phyloP scores from a whole-genome alignment of 2,888 invertebrate genomes.

The Drosophila yooni region DNA sequence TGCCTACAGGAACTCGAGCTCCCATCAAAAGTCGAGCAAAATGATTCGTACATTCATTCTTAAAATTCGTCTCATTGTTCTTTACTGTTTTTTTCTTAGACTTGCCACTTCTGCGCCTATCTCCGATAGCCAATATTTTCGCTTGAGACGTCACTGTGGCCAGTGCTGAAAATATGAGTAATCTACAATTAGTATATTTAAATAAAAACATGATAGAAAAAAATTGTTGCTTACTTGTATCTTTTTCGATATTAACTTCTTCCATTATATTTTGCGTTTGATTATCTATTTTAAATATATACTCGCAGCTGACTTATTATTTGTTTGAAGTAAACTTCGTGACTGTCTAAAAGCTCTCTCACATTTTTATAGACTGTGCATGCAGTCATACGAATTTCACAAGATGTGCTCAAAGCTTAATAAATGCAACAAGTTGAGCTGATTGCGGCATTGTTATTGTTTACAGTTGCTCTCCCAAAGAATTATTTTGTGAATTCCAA shows the following conservation, averaged over 20 bases:
- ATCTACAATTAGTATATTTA: neutral
- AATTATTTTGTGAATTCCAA: neutral
- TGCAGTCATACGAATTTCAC: neutral
- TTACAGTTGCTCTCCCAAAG: neutral
- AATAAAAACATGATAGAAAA: neutral
- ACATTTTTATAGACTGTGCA: neutral
- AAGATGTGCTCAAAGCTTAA: neutral
- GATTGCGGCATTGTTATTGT: neutral
- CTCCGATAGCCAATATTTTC: constrained; percentile 9
- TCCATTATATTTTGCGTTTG: neutral
- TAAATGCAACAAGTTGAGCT: neutral
- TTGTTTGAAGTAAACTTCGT: neutral
- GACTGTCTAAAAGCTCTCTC: constrained; percentile 15
- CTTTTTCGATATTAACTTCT: neutral
- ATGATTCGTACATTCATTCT: neutral
- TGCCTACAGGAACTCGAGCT: neutral
- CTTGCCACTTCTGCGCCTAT: fast-evolving
- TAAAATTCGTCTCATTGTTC: neutral
- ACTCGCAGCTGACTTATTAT: neutral
- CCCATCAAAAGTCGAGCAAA: constrained; percentile 7
- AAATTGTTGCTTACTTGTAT: neutral
- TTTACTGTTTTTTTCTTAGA: neutral
- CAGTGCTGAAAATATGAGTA: neutral
- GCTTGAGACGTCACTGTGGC: neutral
- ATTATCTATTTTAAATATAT: neutral